Base-by-base conservation (phyloP, 35 echinoderm and acorn worm genomes). In the Patiria miniata region DNA sequence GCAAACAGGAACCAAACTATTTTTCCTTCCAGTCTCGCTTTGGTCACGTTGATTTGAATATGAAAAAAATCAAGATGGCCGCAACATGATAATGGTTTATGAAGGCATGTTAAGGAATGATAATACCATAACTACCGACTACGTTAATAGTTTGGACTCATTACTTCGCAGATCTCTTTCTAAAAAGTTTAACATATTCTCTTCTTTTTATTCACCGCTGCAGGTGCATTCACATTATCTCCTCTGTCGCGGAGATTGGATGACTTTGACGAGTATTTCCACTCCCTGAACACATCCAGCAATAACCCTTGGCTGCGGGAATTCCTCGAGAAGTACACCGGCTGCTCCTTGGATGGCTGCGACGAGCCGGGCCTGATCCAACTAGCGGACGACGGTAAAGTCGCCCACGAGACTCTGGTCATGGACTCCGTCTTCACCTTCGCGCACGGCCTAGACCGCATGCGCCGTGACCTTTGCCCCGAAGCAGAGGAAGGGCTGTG, bases 361-460 rank as follows among this genome's bases (percentile, higher is more conserved):
- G 51, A 83, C 18, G 2, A 30, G 29, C 21, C 18, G 30, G 50
- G 78, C 0, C 21, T 93, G 37, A 59, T 91, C 34, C 29, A 51
- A 22, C 14, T 79, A 22, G 53, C 55, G 26, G 89, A 92, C 68
- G 77, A 80, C 18, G 59, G 85, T 33, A 79, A 86, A 37, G 76
- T 81, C 17, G 79, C 89, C 6, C 96, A 99, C 51, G 96, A 99
- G 40, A 89, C 89, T 5, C 83, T 99, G 2, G 95, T 97, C 17
- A 97, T 97, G 54, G 95, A 97, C 81, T 91, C 87, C 17, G 91
- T 93, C 17, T 54, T 93, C 30, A 58, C 91, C 15, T 80, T 97
- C 37, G 85, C 88, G 8, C 82, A 88, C 78, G 95, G 87, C 26
- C 77, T 97, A 42, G 76, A 97, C n/a, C 54, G 54, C 69, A 89